Evolutionary conservation across 2,113 vertebrate genomes (phyloP).

Genomic region (Cavia porcellus): DNA sequence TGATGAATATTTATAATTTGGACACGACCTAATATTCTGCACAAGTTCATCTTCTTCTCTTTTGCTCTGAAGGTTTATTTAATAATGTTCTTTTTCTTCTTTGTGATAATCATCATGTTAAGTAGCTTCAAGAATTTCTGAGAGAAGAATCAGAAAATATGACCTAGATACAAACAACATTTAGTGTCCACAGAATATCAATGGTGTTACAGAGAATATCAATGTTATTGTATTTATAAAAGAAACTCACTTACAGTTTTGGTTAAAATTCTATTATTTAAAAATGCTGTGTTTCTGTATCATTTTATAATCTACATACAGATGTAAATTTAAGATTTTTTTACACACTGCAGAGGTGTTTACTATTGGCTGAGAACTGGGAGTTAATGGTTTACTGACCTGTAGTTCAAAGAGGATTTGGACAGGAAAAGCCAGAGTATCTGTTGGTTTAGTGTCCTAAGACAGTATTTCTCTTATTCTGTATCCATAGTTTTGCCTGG

Average conservation of each 20-base stretch:
- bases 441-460: background rate
- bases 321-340: background rate
- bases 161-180: background rate
- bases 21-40: background rate
- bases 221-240: conserved; percentile 21
- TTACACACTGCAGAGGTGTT: background rate
- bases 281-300: conserved; percentile 6
- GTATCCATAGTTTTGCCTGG: background rate
- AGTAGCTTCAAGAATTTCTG: background rate
- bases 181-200: background rate
- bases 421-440: background rate
- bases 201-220: background rate
- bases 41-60: background rate
- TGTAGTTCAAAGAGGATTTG: background rate
- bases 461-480: background rate
- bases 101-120: background rate
- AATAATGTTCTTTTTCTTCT: background rate
- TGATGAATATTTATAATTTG: background rate
- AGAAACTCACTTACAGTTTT: background rate
- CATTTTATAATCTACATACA: conserved; percentile 17
- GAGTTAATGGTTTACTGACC: conserved; percentile 43
- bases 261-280: conserved; percentile 6
- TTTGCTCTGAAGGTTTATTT: background rate
- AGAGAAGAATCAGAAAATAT: background rate
- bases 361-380: background rate